Percentiles rank a stretch among this genome's conserved stretches.
phyloP scores from a whole-genome alignment of 2,888 invertebrate species.

The Cryptosula pallasiana region DNA sequence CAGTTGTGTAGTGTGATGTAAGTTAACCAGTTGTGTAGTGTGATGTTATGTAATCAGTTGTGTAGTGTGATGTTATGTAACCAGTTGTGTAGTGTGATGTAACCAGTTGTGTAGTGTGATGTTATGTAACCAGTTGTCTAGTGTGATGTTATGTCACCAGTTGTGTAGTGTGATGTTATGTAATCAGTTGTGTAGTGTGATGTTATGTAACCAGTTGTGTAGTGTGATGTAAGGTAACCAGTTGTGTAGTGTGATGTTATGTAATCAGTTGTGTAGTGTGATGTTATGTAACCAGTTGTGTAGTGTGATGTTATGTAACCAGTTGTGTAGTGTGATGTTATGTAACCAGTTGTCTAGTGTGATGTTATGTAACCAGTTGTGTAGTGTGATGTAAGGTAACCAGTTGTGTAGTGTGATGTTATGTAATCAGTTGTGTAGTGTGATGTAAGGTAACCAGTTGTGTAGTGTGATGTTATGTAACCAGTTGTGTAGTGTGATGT shows the following conservation, averaged over 20 bases:
- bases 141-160: neutral
- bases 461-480: no score
- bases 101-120: neutral
- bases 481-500: no score
- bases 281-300: no score
- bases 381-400: neutral
- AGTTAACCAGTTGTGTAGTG: neutral
- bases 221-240: neutral
- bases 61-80: neutral
- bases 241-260: neutral
- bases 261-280: neutral
- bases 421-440: no score
- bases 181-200: neutral
- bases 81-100: neutral
- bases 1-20: neutral
- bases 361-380: neutral
- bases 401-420: no score
- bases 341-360: neutral
- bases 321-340: neutral
- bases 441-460: no score
- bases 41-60: neutral
- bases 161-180: neutral
- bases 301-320: neutral
- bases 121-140: neutral
- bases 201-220: no score